Percentiles rank a stretch among this genome's conserved stretches.
phyloP scores from a whole-genome alignment of 2,888 invertebrate genomes.

The Drosophila mimetica region DNA sequence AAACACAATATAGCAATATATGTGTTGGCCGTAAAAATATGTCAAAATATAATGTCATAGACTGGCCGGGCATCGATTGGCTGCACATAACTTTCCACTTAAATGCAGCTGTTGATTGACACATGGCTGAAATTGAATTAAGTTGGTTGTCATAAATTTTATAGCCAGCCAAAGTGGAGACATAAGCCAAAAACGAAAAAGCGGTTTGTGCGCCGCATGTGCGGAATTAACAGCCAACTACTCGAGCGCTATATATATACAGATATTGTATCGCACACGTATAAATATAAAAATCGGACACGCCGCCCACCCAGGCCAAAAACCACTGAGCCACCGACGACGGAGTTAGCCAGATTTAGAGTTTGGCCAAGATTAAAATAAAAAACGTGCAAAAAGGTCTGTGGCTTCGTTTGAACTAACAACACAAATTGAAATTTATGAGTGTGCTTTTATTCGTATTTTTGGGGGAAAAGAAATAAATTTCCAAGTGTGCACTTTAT shows the following conservation, averaged over 20 bases:
- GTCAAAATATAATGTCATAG: constrained; percentile 34
- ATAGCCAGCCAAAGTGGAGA: constrained; percentile 56
- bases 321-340: neutral
- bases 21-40: constrained; percentile 25
- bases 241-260: constrained; percentile 4
- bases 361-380: constrained; percentile 23
- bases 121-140: constrained; percentile 71
- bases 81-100: constrained; percentile 71
- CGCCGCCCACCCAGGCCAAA: constrained; percentile 22
- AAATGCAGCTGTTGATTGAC: constrained; percentile 76
- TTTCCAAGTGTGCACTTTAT: constrained; percentile 21
- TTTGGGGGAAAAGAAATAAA: constrained; percentile 11
- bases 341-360: constrained; percentile 20
- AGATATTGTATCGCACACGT: neutral
- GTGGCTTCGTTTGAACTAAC: constrained; percentile 8
- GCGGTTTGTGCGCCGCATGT: constrained; percentile 29
- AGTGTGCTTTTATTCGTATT: constrained; percentile 14
- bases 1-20: neutral
- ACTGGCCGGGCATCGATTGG: constrained; percentile 10
- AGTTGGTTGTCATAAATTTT: constrained; percentile 58
- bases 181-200: constrained; percentile 36
- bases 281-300: constrained; percentile 5
- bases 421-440: constrained; percentile 27
- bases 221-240: constrained; percentile 36
- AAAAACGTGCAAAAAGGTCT: constrained; percentile 16